Evolutionary conservation across 2,113 vertebrate genomes (phyloP).

Genomic region (Hepsetus odoe): DNA sequence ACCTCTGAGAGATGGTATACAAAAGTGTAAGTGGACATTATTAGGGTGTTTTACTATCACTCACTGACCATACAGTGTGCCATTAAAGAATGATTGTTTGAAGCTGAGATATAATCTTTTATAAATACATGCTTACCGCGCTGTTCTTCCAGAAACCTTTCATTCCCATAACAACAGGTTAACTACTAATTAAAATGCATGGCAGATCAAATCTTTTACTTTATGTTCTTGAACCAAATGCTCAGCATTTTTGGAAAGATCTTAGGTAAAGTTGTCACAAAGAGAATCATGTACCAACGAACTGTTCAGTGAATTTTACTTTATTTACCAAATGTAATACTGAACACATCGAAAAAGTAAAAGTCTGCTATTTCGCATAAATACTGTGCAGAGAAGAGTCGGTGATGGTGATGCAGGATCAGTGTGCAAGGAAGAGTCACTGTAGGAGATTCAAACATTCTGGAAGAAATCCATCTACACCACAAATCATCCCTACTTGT

Average conservation of each 20-base stretch:
- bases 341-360: constrained; percentile 16
- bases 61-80: constrained; percentile 30
- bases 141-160: not conserved
- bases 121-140: constrained; percentile 15
- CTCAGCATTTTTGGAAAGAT: no score
- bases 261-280: not conserved
- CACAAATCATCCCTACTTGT: no score
- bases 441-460: constrained; percentile 11
- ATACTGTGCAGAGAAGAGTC: not conserved
- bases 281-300: not conserved
- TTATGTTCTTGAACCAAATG: no score
- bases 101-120: constrained; percentile 28
- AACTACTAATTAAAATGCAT: not conserved
- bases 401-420: not conserved
- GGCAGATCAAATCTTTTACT: constrained; percentile 21
- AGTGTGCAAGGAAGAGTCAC: not conserved
- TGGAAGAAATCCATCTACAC: not conserved
- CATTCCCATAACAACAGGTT: not conserved
- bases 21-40: not conserved
- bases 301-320: constrained; percentile 7
- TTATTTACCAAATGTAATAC: constrained; percentile 33
- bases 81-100: constrained; percentile 42
- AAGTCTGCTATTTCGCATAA: constrained; percentile 9
- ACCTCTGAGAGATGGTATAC: constrained; percentile 36
- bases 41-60: constrained; percentile 1